Percentiles rank a stretch among this genome's conserved stretches.
Conservation (phyloP, 2,888 invertebrate species). For the Polydrusus pterygomalis region DNA sequence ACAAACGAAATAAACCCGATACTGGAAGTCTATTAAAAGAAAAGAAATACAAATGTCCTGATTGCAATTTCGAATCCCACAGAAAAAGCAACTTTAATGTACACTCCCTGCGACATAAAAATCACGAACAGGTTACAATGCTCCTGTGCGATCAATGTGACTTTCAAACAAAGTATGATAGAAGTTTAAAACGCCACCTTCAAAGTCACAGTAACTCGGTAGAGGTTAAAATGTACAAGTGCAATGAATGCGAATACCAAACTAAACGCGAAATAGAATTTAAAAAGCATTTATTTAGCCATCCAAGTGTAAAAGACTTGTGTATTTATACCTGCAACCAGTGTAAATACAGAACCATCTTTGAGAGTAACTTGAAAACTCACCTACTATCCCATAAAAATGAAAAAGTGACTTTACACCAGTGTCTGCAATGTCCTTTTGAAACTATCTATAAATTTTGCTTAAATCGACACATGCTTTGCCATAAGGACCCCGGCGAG, state of each 20-base stretch:
- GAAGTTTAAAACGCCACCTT: conserved; percentile 3
- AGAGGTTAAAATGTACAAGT: conserved; percentile 5
- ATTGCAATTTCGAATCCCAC: background rate
- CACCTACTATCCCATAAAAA: background rate
- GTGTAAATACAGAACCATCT: conserved; percentile 5
- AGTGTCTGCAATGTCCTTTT: background rate
- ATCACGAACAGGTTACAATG: background rate
- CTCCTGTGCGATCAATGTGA: background rate
- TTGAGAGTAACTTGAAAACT: conserved; percentile 3
- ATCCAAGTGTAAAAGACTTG: conserved; percentile 2
- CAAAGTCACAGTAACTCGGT: background rate
- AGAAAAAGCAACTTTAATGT: conserved; percentile 4
- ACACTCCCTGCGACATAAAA: background rate
- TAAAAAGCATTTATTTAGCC: background rate
- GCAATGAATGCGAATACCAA: conserved; percentile 13
- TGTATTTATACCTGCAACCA: background rate
- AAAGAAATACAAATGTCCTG: background rate
- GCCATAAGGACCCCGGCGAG: background rate
- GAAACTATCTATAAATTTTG: conserved; percentile 8
- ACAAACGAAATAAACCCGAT: too few relatives aligned
- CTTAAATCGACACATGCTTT: conserved; percentile 1
- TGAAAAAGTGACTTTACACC: conserved; percentile 4
- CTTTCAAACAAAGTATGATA: conserved; percentile 5
- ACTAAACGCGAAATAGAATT: conserved; percentile 1
- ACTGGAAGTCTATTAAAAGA: background rate